Evolutionary conservation across 1,140 invertebrate genomes (phyloP).

Genomic region (Bombus soroeensis): DNA sequence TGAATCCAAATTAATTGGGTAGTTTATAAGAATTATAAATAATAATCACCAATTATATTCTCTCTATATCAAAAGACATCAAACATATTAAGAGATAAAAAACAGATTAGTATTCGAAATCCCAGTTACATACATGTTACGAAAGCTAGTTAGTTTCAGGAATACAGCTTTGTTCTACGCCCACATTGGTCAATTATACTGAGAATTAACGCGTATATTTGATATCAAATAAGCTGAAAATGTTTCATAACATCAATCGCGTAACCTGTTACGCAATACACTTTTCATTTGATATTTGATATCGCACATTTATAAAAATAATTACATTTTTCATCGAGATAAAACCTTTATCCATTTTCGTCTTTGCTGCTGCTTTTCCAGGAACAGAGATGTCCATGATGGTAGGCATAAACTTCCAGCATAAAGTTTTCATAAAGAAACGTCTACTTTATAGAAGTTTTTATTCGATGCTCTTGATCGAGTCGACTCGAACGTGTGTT

Average conservation of each 20-base stretch:
- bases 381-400: no score
- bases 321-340: background rate
- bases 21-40: background rate
- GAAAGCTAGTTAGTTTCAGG: background rate
- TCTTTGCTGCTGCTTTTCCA: no score
- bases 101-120: background rate
- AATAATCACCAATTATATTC: background rate
- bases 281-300: background rate
- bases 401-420: background rate
- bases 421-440: background rate
- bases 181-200: background rate
- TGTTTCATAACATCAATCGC: conserved; percentile 15
- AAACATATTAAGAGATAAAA: background rate
- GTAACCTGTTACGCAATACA: background rate
- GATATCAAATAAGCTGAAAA: background rate
- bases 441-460: background rate
- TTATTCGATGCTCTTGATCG: background rate
- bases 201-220: background rate
- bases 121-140: background rate
- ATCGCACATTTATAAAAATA: background rate
- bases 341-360: no score
- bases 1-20: no score
- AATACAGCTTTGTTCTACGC: background rate
- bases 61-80: background rate
- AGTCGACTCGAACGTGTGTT: background rate